These are phyloP conservation scores for Syrrhaptes paradoxus DNA, from an alignment of 2,113 vertebrate species.

Conservation along the genomic window DNA sequence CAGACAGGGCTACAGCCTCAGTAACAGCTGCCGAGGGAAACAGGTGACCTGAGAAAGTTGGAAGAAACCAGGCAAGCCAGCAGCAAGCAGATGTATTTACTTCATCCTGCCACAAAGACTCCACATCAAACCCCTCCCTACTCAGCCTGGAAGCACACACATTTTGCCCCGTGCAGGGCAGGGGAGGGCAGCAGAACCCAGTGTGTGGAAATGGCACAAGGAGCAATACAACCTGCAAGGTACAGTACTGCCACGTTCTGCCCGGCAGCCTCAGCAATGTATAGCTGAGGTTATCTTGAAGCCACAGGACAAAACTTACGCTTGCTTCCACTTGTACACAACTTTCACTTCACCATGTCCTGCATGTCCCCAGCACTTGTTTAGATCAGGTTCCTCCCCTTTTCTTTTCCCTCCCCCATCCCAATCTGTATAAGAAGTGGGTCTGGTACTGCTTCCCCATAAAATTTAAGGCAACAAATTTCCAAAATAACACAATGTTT, in stretches of 20 bases:
- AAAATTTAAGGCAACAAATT: neutral
- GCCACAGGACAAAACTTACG: neutral
- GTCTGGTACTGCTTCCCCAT: neutral
- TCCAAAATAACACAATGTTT: neutral
- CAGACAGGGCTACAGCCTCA: neutral
- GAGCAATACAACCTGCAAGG: neutral
- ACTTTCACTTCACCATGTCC: neutral
- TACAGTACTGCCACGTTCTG: neutral
- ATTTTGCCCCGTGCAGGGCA: accelerated
- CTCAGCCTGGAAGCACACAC: neutral
- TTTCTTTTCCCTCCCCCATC: neutral
- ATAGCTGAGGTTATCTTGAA: neutral
- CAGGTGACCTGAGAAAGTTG: accelerated
- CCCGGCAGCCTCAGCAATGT: neutral
- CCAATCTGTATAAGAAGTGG: neutral
- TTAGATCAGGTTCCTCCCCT: neutral
- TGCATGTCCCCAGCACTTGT: neutral
- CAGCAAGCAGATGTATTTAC: neutral
- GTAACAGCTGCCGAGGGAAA: neutral
- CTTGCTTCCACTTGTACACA: neutral
- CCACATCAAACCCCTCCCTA: accelerated
- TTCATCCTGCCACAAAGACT: neutral
- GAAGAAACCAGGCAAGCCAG: neutral
- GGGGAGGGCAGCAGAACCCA: neutral
- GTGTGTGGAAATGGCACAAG: accelerated